Evolutionary conservation across 1,140 invertebrate species (phyloP), one percentile per base, ranked within the genome.

Genomic region (Diachasma alloeum): DNA sequence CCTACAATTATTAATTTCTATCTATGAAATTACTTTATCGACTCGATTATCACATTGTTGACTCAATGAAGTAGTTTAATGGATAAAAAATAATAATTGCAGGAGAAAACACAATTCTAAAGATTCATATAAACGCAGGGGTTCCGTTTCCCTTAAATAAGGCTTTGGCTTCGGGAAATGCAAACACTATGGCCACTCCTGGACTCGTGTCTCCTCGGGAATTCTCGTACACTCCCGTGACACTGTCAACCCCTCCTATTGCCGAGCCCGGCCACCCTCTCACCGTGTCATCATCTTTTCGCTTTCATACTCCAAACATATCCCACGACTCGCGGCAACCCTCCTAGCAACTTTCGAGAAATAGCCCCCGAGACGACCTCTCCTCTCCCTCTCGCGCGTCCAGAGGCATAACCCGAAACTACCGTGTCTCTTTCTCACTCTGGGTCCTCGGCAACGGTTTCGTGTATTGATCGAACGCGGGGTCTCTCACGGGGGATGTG

Each of bases 251-350:
- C 82, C 81, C 83, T 80, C 82, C 77, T 81, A 66, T 79, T 78
- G 76, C 79, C 72, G 76, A 75, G 24, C 81, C 82, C 80, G 80
- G 79, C 81, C 81, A 85, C 79, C 81, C 81, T 84, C 84, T 83
- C 77, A 44, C 75, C 22, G 81, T 87, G 84, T 89, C 87, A 84
- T 89, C 86, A 89, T 89, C 87, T 89, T 88, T 88, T 87, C 86
- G 80, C 84, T 83, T 82, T 87, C 82, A 84, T 83, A 84, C 70
- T 79, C 78, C 24, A 63, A 76, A 81, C 82, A 83, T 83, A 84
- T 83, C 81, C 80, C 77, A 75, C 80, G n/a, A 53, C 37, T 46
- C 46, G 44, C 17, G 42, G 13, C 44, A 42, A 76, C 80, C 77
- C 73, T 81, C 82, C 74, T 82, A 83, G 82, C 74, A 76, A 82